Evolutionary conservation across 2,888 invertebrate genomes (phyloP), one percentile per base, ranked within the genome.

Genomic region (Melieria picta): DNA sequence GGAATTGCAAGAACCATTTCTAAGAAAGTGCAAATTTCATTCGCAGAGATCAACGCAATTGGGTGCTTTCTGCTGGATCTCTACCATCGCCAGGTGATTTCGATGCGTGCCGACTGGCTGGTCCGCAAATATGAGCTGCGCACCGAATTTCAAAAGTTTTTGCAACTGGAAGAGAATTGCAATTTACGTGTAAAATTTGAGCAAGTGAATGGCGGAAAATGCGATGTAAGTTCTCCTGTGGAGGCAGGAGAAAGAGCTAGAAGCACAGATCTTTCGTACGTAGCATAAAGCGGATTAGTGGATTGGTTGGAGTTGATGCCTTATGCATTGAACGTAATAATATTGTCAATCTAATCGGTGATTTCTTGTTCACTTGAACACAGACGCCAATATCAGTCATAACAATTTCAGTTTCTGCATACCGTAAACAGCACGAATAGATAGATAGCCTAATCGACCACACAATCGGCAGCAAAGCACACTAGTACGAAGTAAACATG

Each of bases 51-150:
- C 4, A 78, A 82, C 64, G 61, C 77, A 1, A 75, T 84, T 69
- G 83, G 83, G 4, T 61, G 67, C 9, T 83, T 83, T 70, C 65
- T 83, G 46, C 67, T 83, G 46, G 71, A 77, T 9, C 76, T 83
- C 74, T 71, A 79, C 55, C 78, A 79, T 5, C 71, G 72, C 6
- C 71, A 78, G 60, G 67, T 80, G 45, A 69, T 83, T 45, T 55
- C 72, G 66, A 48, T n/a, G 68, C 76, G 45, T 4, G 75, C 61
- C 42, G 72, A 74, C 47, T 83, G 83, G 84, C 72, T 74, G 46
- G 73, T 79, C 61, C 76, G 77, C 4, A 83, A 83, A 72, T 6
- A n/a, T 0, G 65, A 43, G 1, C 5, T 81, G 30, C 79, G 79
- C 1, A 11, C 55, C 11, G 72, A 77, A 45, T 83, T 80, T 65